Evolutionary conservation across 2,888 invertebrate species (phyloP), one percentile per base, ranked within the genome.

Genomic region (Meta bourneti): DNA sequence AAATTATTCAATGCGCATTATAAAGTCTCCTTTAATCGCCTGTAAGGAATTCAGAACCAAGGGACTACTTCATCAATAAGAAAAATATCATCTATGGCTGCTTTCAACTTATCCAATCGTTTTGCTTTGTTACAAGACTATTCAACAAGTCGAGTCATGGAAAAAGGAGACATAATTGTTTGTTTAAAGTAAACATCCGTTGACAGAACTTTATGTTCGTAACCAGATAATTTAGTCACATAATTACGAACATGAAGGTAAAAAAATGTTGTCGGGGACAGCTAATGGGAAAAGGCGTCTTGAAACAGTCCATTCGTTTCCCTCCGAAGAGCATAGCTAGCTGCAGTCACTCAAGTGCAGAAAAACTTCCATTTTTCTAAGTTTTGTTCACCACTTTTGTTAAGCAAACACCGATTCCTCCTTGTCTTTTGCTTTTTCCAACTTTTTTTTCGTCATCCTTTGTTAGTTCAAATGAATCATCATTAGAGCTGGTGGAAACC

Each of bases 401-500:
- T 88, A 81, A 81, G 69, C 75, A 88, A 88, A 81, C 81, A 81
- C 49, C 20, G 61, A 81, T 80, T 70, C 70, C 51, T 80, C 54
- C 52, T 13, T 88, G 81, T 74, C 61, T 69, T 19, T 71, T 34
- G 16, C 19, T 88, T 81, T 81, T n/a, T n/a, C n/a, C n/a, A n/a
- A n/a, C n/a, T n/a, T n/a, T n/a, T 48, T 81, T 81, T 54, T 69
- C 74, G 34, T 88, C 79, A 54, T 81, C 72, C 79, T 72, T 79
- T 79, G 70, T 79, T 87, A 51, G 79, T 81, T 75, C 81, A 81
- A 90, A 90, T 78, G 89, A 90, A 90, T 84, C 83, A 90, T 90
- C 84, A 51, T 84, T 90, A 72, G 72, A 71, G 61, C 11, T 34
- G 79, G 52, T 51, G 52, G 48, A 72, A 87, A 79, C 54, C 61